Conservation (phyloP, 2,797 vertebrate genomes). For the Enteromius anoplus region DNA sequence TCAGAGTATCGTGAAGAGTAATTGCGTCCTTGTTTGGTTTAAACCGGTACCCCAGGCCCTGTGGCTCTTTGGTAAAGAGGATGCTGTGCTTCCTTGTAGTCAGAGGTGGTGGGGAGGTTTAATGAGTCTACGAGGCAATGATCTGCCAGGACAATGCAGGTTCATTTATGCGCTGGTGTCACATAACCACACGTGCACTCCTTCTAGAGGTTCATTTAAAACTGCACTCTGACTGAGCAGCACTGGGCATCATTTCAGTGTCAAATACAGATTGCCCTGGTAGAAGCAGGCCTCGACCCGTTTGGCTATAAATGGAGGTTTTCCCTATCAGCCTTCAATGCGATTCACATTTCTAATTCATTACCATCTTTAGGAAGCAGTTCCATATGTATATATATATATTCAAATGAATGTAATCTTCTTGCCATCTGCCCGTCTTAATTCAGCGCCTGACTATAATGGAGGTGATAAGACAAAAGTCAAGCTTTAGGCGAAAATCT, state of each 20-base stretch:
- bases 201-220: constrained; percentile 43
- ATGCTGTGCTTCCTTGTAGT: constrained; percentile 53
- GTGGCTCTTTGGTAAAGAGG: constrained; percentile 51
- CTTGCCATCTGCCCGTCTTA: constrained; percentile 53
- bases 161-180: constrained; percentile 46
- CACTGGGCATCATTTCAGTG: background rate
- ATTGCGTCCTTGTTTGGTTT: constrained; percentile 67
- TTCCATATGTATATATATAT: constrained; percentile 26
- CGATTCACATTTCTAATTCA: constrained; percentile 44
- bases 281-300: background rate
- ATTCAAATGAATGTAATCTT: constrained; percentile 59
- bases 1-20: constrained; percentile 59
- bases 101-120: constrained; percentile 54
- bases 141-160: constrained; percentile 53
- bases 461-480: constrained; percentile 49
- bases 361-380: constrained; percentile 45
- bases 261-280: background rate
- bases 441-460: constrained; percentile 43
- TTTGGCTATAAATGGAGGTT: background rate
- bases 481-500: constrained; percentile 46
- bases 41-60: constrained; percentile 53
- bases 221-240: constrained; percentile 11
- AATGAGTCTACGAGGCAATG: constrained; percentile 57
- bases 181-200: constrained; percentile 49
- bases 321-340: background rate